Evolutionary conservation across 2,797 vertebrate genomes (phyloP).

Genomic region (Pelochelys cantorii): DNA sequence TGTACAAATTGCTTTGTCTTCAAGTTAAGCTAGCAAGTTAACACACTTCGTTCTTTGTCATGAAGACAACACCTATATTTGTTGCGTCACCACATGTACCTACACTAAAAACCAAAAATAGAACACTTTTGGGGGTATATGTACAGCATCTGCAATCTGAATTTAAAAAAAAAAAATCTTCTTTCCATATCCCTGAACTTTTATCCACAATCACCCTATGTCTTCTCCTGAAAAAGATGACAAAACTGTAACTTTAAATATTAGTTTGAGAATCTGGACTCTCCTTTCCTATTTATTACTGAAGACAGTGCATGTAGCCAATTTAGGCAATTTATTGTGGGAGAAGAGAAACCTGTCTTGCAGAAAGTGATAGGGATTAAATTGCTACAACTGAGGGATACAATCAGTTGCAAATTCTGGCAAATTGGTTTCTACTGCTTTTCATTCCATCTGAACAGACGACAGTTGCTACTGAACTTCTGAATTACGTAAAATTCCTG

Average conservation of each 20-base stretch:
- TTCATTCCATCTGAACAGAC: neutral
- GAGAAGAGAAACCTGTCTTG: neutral
- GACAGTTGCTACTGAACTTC: neutral
- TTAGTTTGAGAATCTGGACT: neutral
- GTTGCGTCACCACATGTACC: neutral
- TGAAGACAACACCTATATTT: neutral
- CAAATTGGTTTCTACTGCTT: neutral
- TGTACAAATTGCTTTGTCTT: neutral
- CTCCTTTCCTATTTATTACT: neutral
- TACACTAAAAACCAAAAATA: neutral
- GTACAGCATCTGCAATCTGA: neutral
- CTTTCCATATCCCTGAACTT: neutral
- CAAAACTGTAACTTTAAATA: neutral
- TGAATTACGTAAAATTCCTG: constrained; percentile 1
- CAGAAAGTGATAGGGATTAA: constrained; percentile 25
- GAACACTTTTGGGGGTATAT: neutral
- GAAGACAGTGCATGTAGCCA: neutral
- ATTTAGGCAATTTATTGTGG: neutral
- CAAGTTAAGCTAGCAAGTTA: neutral
- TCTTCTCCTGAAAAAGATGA: neutral
- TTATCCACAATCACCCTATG: neutral
- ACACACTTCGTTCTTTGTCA: neutral
- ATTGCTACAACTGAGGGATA: neutral
- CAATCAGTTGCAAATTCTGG: neutral
- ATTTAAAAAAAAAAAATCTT: neutral